Conservation (phyloP, 2,888 invertebrate species). For the Doris montereyensis region DNA sequence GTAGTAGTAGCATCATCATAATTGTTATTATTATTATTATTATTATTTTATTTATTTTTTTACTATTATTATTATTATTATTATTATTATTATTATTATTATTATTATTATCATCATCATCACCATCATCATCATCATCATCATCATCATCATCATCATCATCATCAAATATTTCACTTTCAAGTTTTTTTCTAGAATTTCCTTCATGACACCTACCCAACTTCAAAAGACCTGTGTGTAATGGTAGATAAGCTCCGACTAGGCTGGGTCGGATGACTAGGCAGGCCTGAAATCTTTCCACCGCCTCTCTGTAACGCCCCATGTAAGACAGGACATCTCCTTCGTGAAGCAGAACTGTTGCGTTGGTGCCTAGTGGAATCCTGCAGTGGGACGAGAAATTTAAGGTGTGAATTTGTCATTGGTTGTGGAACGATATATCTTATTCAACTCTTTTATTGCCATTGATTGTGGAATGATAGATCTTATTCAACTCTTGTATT, state of each 20-base stretch:
- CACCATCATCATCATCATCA: too few relatives aligned
- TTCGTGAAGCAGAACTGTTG: slow-evolving; percentile 60
- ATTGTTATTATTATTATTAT: background rate
- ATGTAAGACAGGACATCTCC: slow-evolving; percentile 53
- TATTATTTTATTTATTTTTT: background rate
- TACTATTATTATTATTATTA: background rate
- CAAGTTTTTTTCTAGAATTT: too few relatives aligned
- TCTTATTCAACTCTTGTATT: too few relatives aligned
- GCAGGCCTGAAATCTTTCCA: background rate
- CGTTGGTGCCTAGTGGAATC: slow-evolving; percentile 51
- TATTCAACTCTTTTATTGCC: too few relatives aligned
- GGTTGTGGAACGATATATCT: too few relatives aligned
- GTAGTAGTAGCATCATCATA: background rate
- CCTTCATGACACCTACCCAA: slow-evolving; percentile 23
- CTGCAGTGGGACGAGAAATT: too few relatives aligned
- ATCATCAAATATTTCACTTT: too few relatives aligned
- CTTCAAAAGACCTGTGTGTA: background rate
- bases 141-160: too few relatives aligned
- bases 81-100: background rate
- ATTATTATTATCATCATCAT: background rate
- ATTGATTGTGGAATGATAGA: too few relatives aligned
- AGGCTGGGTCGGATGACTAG: background rate
- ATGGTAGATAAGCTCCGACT: slow-evolving; percentile 16
- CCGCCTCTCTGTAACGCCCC: background rate
- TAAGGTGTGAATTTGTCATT: slow-evolving; percentile 37